These are phyloP conservation scores for Oedothorax gibbosus DNA, from an alignment of 1,140 invertebrate species.

Conservation along the genomic window DNA sequence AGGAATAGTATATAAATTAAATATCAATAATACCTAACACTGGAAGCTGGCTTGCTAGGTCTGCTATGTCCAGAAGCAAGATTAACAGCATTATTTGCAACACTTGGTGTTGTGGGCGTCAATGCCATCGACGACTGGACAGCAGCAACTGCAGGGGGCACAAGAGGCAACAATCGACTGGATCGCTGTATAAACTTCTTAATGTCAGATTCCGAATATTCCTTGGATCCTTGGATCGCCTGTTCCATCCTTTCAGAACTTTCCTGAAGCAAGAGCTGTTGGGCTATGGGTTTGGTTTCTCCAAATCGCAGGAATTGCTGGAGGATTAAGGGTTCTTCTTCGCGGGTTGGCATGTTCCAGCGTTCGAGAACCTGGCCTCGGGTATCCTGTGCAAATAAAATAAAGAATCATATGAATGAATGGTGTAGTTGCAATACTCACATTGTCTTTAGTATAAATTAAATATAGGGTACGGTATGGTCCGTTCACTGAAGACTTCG, in stretches of 20 bases:
- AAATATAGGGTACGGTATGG: no score
- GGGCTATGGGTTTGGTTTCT: constrained; percentile 84
- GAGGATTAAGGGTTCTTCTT: constrained; percentile 86
- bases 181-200: constrained; percentile 73
- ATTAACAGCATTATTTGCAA: constrained; percentile 13
- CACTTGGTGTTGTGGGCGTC: constrained; percentile 42
- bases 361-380: constrained; percentile 80
- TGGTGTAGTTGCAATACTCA: background rate
- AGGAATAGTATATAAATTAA: background rate
- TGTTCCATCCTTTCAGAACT: constrained; percentile 66
- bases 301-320: constrained; percentile 88
- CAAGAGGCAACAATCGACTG: constrained; percentile 34
- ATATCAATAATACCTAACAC: constrained; percentile 24
- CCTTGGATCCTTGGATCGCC: constrained; percentile 65
- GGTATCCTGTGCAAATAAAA: constrained; percentile 69
- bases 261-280: constrained; percentile 80
- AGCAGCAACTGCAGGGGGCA: background rate
- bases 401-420: background rate
- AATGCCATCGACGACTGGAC: constrained; percentile 62
- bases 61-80: constrained; percentile 43
- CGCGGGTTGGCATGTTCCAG: constrained; percentile 84
- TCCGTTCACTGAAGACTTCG: no score
- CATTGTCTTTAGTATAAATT: background rate
- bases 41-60: constrained; percentile 52
- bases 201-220: constrained; percentile 72